Evolutionary conservation across 2,797 vertebrate genomes (phyloP), one percentile per base, ranked within the genome.

Genomic region (Siniperca undulata): DNA sequence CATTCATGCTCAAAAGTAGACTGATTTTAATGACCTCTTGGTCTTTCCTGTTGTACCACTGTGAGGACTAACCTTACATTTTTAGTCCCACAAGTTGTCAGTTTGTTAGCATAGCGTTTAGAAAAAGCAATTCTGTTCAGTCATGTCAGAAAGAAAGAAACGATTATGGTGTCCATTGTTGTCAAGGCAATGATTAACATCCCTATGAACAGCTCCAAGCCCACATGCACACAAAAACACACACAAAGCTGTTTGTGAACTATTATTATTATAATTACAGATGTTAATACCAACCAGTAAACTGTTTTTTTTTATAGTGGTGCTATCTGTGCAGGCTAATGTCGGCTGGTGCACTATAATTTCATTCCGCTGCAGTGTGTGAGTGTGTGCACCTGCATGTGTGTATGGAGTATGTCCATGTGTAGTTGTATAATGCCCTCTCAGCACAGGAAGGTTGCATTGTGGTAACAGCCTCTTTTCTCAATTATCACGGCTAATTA

Each of bases 401-500:
- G 53, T 73, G 55, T 60, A 10, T 60, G 24, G 46, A 30, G 7
- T 17, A 22, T 64, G 50, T 58, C 50, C 52, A 40, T 52, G 53
- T 38, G 58, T 38, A 19, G 46, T 5, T 58, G 56, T 58, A 24
- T 20, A 46, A 53, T 74, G 58, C 61, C 62, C 76, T 82, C 66
- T 77, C 59, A 73, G 71, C 82, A 73, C 73, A 72, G 61, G 61
- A 87, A 75, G 14, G 58, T 24, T 52, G 22, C 56, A 24, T 64
- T 50, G 67, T 66, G 69, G 73, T 80, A 82, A 80, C 68, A 65
- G 62, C 58, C 65, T 82, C 82, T 38, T n/a, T 67, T 73, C 78
- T 70, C n/a, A 89, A 85, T 77, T 77, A 81, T 77, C 65, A 38
- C 20, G 20, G 59, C 20, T 81, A 81, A 83, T 85, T 68, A 36